These are phyloP conservation scores for Aphelenchoides besseyi DNA, from an alignment of 1,140 invertebrate species.

Conservation along the genomic window DNA sequence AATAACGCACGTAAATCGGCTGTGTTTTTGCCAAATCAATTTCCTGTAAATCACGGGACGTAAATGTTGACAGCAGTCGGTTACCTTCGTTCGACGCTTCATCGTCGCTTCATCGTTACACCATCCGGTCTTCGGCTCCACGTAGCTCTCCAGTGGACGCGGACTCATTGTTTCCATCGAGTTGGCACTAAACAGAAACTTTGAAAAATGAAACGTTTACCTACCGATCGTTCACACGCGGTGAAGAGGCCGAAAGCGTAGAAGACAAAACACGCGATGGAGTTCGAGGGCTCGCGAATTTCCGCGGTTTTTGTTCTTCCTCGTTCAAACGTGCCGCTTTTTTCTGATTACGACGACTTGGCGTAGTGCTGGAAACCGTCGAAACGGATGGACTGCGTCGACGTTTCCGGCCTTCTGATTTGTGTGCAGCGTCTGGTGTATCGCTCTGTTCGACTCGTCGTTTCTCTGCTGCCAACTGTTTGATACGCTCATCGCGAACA, in stretches of 20 bases:
- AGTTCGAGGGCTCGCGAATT: too few species aligned
- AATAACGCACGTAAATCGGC: slow-evolving; percentile 37
- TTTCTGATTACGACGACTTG: background rate
- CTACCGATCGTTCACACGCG: background rate
- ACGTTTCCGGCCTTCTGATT: background rate
- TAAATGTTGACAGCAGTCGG: background rate
- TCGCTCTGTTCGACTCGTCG: background rate
- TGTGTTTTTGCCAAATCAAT: slow-evolving; percentile 49
- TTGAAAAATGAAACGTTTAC: background rate
- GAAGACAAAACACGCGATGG: background rate
- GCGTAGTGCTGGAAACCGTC: background rate
- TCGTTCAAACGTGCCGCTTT: slow-evolving; percentile 7
- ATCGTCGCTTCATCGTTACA: slow-evolving; percentile 39
- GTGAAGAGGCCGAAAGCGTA: background rate
- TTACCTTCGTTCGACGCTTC: slow-evolving; percentile 38
- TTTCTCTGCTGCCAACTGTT: slow-evolving; percentile 30
- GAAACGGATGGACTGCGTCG: background rate
- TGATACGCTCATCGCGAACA: slow-evolving; percentile 20
- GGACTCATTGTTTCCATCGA: slow-evolving; percentile 10
- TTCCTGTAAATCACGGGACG: slow-evolving; percentile 28
- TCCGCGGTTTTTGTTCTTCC: background rate
- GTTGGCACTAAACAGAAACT: background rate
- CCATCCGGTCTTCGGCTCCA: slow-evolving; percentile 47
- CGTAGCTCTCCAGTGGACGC: slow-evolving; percentile 32
- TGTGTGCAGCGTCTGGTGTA: background rate